Evolutionary conservation across 2,888 invertebrate species (phyloP).

Genomic region (Drosophila lutescens): DNA sequence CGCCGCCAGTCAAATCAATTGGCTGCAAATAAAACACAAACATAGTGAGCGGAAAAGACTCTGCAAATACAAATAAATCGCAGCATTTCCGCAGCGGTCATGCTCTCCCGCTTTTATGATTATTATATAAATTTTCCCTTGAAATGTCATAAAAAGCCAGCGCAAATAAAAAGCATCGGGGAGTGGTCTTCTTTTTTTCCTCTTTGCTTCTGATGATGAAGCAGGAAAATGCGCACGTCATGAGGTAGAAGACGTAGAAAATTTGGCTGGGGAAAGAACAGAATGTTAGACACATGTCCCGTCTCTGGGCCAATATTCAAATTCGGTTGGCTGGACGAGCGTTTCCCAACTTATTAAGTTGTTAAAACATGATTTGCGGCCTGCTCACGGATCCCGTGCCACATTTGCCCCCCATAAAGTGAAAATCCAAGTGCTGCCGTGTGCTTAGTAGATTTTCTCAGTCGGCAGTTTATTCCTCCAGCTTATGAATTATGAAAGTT

Average conservation of each 20-base stretch:
- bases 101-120: constrained; percentile 72
- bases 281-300: constrained; percentile 38
- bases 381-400: constrained; percentile 4
- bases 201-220: constrained; percentile 7
- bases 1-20: constrained; percentile 68
- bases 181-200: constrained; percentile 12
- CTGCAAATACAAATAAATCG: constrained; percentile 72
- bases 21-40: constrained; percentile 62
- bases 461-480: constrained; percentile 42
- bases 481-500: constrained; percentile 74
- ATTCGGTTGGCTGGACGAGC: constrained; percentile 40
- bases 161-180: constrained; percentile 61
- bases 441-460: constrained; percentile 35
- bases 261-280: neutral
- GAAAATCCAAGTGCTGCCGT: constrained; percentile 60
- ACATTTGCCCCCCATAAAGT: constrained; percentile 21
- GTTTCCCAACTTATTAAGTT: constrained; percentile 64
- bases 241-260: constrained; percentile 7
- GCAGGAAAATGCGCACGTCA: constrained; percentile 37
- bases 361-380: constrained; percentile 69
- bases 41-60: constrained; percentile 38
- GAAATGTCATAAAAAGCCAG: constrained; percentile 60
- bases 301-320: constrained; percentile 61
- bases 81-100: constrained; percentile 71
- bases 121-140: constrained; percentile 70